Conservation (phyloP, 2,113 vertebrate species). For the Craseonycteris thonglongyai region DNA sequence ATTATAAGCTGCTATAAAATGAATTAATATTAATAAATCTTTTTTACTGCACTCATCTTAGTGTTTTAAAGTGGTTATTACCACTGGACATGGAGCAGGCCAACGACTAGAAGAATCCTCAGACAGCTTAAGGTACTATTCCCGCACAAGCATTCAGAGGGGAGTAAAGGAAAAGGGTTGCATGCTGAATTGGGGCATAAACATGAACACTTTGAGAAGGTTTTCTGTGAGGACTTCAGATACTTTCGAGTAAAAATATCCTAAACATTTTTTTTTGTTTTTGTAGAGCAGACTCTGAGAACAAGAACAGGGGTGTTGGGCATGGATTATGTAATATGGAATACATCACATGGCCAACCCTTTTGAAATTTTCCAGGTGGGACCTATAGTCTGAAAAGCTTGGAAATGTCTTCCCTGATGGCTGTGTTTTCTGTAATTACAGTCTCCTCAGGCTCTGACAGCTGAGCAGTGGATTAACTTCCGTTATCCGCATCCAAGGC, state of each 20-base stretch:
- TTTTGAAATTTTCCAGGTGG: constrained; percentile 42
- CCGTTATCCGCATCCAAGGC: neutral
- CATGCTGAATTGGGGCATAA: constrained; percentile 6
- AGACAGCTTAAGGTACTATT: neutral
- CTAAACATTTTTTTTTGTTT: neutral
- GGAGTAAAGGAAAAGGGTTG: neutral
- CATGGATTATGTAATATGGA: constrained; percentile 21
- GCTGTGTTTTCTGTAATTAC: constrained; percentile 32
- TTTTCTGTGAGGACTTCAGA: constrained; percentile 55
- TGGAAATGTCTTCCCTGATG: neutral
- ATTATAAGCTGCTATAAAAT: constrained; percentile 69
- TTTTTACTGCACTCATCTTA: constrained; percentile 57
- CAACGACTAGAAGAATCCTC: constrained; percentile 37
- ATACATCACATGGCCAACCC: neutral
- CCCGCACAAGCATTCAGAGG: neutral
- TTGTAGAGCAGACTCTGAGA: neutral
- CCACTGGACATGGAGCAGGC: constrained; percentile 41
- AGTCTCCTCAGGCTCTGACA: constrained; percentile 29
- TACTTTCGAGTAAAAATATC: constrained; percentile 1
- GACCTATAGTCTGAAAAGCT: neutral
- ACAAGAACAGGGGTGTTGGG: neutral
- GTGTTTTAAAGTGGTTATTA: constrained; percentile 61
- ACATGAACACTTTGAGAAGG: neutral
- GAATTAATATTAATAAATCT: constrained; percentile 71
- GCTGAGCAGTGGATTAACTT: neutral